Base-by-base conservation (phyloP, 2,113 vertebrate genomes). In the Gulo gulo region DNA sequence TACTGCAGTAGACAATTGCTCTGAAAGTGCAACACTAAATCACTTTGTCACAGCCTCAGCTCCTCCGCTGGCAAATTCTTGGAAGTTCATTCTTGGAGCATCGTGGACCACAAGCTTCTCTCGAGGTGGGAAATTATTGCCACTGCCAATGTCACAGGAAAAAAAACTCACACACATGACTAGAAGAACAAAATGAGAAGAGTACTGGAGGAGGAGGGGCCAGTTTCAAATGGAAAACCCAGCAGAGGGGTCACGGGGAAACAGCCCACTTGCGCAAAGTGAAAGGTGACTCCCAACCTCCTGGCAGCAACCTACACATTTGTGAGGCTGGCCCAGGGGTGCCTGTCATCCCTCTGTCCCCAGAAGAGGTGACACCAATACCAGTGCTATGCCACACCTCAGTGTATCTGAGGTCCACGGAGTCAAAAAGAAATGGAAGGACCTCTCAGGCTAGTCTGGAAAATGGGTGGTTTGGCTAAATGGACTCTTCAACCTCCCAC, bases 1-100 rank as follows among this genome's bases (percentile, higher is more conserved):
- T 98, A 86, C 96, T 5, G 94, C 97, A 97, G 97, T 59, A 96
- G 97, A 96, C 85, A 92, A 59, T 12, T 26, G 94, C 92, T 94
- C 89, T 63, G n/a, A 97, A 97, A 97, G 97, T 96, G 98, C 97
- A 94, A 91, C 69, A n/a, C 92, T 2, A 7, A 10, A 24, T 5
- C 67, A 69, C 74, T 78, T 63, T 11, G 63, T 20, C 92, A 80
- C 36, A 52, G 92, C 80, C 88, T 89, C 92, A 29, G 65, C 76
- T 67, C 90, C 86, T 39, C 86, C 84, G 20, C 74, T 29, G 76
- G 45, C 55, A 20, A 85, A 15, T 3, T 76, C 96, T 29, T 50
- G 79, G 36, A 91, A 91, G 91, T 61, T 91, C 96, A 96, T 89
- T 88, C 97, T 65, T 61, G 61, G 88, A 88, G 87, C 91, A 50